A percentile compares a stretch with the other conserved stretches of the same genome.
phyloP scores from a whole-genome alignment of 1,140 invertebrate genomes.

The Drosophila leontia region DNA sequence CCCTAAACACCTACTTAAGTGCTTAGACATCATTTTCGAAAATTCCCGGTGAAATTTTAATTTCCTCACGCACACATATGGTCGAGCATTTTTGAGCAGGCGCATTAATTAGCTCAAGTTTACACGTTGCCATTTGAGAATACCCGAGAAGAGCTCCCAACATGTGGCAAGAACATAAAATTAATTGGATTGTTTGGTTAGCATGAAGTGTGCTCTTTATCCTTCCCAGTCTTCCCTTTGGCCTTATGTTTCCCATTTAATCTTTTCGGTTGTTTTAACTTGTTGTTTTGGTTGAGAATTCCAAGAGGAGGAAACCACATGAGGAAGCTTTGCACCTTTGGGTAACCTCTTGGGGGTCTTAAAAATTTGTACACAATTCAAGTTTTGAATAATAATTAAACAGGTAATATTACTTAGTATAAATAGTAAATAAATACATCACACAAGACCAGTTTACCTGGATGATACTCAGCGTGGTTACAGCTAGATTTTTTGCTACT shows the following conservation, averaged over 20 bases:
- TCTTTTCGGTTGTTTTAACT: neutral
- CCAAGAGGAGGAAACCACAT: neutral
- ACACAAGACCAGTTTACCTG: too few species aligned
- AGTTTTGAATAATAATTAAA: neutral
- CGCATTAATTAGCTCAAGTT: conserved; percentile 39
- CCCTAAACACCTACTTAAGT: conserved; percentile 49
- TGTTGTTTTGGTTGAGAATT: neutral
- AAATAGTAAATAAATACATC: too few species aligned
- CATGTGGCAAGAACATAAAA: conserved; percentile 19
- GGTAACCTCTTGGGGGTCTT: neutral
- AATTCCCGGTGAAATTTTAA: conserved; percentile 41
- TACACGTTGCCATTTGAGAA: conserved; percentile 14
- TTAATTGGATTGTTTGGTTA: conserved; percentile 32
- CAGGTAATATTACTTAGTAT: too few species aligned
- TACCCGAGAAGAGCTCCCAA: conserved; percentile 3
- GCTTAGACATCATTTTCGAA: conserved; percentile 43
- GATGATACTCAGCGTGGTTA: too few species aligned
- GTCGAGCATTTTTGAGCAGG: conserved; percentile 17
- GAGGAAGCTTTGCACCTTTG: conserved; percentile 3
- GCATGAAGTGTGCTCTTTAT: neutral
- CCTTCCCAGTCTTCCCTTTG: neutral
- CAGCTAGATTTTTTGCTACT: neutral
- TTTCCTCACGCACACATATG: conserved; percentile 22
- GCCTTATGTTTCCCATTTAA: conserved; percentile 9
- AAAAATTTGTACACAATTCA: neutral